Evolutionary conservation across 2,113 vertebrate genomes (phyloP), one percentile per base, ranked within the genome.

Genomic region (Scolopax mira): DNA sequence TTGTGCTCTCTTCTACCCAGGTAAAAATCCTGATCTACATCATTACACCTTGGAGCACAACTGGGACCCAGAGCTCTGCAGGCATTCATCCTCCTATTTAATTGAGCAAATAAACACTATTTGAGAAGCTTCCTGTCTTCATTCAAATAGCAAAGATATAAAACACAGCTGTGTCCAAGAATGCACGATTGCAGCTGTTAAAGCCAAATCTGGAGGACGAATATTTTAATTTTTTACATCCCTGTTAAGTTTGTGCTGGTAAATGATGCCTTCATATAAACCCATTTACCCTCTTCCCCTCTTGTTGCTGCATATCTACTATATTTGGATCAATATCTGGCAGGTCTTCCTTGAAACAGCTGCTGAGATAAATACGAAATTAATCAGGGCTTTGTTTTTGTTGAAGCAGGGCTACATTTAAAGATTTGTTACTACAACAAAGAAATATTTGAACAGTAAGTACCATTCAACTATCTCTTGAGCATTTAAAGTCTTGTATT

Each of bases 101-200:
- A 92, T 82, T 85, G 87, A 85, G 61, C 85, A 96, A 96, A 97
- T 94, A 93, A 95, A 97, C 79, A 88, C 41, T 83, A 55, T 92
- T 95, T 80, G 89, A 93, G 85, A 85, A 95, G 81, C 57, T 94
- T 96, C 91, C 94, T 70, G 62, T 88, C 85, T 96, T 94, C 84
- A 69, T 93, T 87, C 84, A 92, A 92, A 93, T 51, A 84, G 82
- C 61, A 82, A 90, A 90, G 48, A 88, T 86, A 91, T 81, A 94
- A 96, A 96, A 90, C 94, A 97, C 96, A 97, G 83, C 95, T 96
- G 94, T 67, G 60, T 92, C 87, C 93, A 96, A 97, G 90, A 92
- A 86, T 46, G 69, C 70, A 82, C 52, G 62, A 94, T 52, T 9
- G 13, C 84, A 96, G 95, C 46, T 93, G 79, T 64, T 89, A 70